Conservation (phyloP, 1,140 invertebrate genomes). For the Thereuonema tuberculata region DNA sequence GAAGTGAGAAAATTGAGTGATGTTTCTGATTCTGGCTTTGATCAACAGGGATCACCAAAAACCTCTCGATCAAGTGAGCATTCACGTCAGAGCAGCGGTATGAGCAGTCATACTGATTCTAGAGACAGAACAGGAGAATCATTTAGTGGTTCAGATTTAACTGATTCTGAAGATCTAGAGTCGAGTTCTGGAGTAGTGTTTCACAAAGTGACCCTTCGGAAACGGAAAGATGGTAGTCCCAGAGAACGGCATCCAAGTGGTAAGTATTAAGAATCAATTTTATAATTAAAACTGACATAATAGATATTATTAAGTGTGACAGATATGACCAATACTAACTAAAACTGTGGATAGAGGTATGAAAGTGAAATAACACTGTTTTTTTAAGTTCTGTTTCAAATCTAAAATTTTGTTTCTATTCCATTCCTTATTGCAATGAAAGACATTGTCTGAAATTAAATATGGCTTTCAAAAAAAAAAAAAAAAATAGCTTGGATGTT, state of each 20-base stretch:
- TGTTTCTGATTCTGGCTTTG: neutral
- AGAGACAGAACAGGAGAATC: neutral
- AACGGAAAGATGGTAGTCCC: slow-evolving; percentile 15
- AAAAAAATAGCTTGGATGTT: too few relatives aligned
- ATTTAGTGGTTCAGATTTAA: slow-evolving; percentile 15
- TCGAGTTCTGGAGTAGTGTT: slow-evolving; percentile 34
- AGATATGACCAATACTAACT: too few relatives aligned
- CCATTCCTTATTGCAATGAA: too few relatives aligned
- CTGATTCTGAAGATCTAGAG: slow-evolving; percentile 28
- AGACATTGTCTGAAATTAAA: too few relatives aligned
- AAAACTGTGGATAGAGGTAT: too few relatives aligned
- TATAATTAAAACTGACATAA: too few relatives aligned
- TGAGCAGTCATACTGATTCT: neutral
- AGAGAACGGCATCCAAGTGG: neutral
- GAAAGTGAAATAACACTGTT: too few relatives aligned
- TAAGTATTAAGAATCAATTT: neutral
- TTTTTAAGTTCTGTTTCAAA: too few relatives aligned
- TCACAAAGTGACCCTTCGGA: slow-evolving; percentile 35
- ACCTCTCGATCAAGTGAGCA: neutral
- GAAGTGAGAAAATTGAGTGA: neutral
- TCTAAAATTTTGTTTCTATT: too few relatives aligned
- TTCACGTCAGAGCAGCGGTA: neutral
- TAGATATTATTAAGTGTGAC: too few relatives aligned
- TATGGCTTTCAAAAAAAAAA: too few relatives aligned
- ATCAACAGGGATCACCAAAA: neutral